Evolutionary conservation across 2,888 invertebrate species (phyloP), one percentile per base, ranked within the genome.

Genomic region (Eucriotettix oculatus): DNA sequence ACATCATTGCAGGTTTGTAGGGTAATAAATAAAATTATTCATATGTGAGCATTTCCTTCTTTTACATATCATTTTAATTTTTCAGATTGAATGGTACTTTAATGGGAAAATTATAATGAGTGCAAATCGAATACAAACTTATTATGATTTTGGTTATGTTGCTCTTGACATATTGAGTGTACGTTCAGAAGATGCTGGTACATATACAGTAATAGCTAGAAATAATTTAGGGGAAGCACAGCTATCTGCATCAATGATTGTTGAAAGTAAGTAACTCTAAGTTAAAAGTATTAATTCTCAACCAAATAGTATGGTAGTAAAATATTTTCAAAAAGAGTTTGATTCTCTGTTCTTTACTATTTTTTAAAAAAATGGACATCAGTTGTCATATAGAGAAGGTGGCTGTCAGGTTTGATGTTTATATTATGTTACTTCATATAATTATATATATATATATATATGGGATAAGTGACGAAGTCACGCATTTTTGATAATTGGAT

Each of bases 71-170:
- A 52, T 54, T 54, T 1, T 55, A 12, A 42, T 29, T 60, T 62
- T 64, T 68, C 68, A 75, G 69, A 86, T 94, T 64, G 96, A 97
- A 76, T 99, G 98, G 98, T 95, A 92, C 72, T 92, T 92, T 69
- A 96, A 99, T 74, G 96, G 94, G 59, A 86, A 89, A 71, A 85
- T 91, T 63, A 86, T 99, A 62, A 87, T 86, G 70, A 84, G 85
- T 62, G 92, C 92, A 48, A 91, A 88, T 70, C 84, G 97, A 67
- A 97, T 93, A 70, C 93, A 93, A 74, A 92, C 90, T 10, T 90
- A 91, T 71, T 88, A 95, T 68, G 96, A 98, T 74, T 97, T 98
- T 75, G 97, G 97, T 62, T 96, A 95, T 71, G 95, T 97, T 17
- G 93, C 96, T 44, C 79, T 99, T 65, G 97, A 98, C 69, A 93